Conservation (phyloP, 2,888 invertebrate species). For the Lobophora halterata region DNA sequence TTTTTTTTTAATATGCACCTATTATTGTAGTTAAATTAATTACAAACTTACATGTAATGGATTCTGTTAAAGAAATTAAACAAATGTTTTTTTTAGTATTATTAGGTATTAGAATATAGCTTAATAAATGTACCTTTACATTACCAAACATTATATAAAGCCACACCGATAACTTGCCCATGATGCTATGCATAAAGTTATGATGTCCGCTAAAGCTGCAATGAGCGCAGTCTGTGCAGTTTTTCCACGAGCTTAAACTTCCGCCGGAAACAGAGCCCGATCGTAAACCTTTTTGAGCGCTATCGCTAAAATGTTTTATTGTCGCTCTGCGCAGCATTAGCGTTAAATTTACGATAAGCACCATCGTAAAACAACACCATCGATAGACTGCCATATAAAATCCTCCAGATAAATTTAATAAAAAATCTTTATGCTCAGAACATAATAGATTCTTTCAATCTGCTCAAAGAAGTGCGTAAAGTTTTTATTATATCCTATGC, state of each 20-base stretch:
- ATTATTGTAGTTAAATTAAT: too few species aligned
- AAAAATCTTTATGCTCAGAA: constrained; percentile 29
- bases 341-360: constrained; percentile 46
- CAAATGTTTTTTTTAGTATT: too few species aligned
- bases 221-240: constrained; percentile 12
- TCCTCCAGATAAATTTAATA: constrained; percentile 35
- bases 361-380: constrained; percentile 36
- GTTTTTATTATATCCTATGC: constrained; percentile 36
- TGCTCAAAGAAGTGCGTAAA: constrained; percentile 35
- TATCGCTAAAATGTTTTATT: constrained; percentile 41
- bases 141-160: too few species aligned
- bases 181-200: too few species aligned
- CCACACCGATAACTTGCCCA: too few species aligned
- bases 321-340: constrained; percentile 35
- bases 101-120: too few species aligned
- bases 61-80: too few species aligned
- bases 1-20: too few species aligned
- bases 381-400: constrained; percentile 38
- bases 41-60: too few species aligned
- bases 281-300: constrained; percentile 38
- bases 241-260: constrained; percentile 17
- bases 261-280: constrained; percentile 12
- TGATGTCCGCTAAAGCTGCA: constrained; percentile 18
- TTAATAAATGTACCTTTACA: too few species aligned
- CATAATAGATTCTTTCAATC: constrained; percentile 36